phyloP scores from a whole-genome alignment of 2,888 invertebrate genomes.

The Sesamia inferens region DNA sequence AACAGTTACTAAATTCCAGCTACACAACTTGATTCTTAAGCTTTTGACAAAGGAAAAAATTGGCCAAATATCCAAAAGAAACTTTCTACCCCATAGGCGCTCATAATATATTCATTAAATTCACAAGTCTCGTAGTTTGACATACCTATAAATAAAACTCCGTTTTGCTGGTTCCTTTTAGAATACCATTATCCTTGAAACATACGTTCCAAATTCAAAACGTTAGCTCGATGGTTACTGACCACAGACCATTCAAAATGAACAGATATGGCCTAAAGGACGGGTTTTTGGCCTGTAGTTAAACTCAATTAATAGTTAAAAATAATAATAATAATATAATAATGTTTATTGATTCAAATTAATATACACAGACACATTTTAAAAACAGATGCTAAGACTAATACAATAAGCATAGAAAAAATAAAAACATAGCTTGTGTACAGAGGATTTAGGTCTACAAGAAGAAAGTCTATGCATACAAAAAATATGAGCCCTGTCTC shows the following conservation, averaged over 20 bases:
- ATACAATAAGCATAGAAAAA: too few relatives aligned
- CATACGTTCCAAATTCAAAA: conserved; percentile 67
- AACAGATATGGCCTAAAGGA: not conserved
- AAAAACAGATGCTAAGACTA: too few relatives aligned
- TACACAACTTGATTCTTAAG: not conserved
- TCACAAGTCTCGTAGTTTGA: conserved; percentile 15
- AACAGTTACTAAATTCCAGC: conserved; percentile 1
- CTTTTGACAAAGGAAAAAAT: conserved; percentile 19
- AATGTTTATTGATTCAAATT: too few relatives aligned
- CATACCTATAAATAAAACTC: conserved; percentile 54
- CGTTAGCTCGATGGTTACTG: conserved; percentile 56
- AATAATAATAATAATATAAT: too few relatives aligned
- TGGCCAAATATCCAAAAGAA: conserved; percentile 6
- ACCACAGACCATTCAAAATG: conserved; percentile 42
- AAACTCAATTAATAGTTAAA: too few relatives aligned
- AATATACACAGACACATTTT: too few relatives aligned
- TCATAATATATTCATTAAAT: conserved; percentile 29
- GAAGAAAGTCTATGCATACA: too few relatives aligned
- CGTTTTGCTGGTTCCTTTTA: conserved; percentile 47
- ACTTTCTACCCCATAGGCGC: not conserved
- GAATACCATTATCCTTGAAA: conserved; percentile 63
- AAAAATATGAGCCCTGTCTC: too few relatives aligned
- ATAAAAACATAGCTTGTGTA: too few relatives aligned
- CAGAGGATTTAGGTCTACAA: too few relatives aligned
- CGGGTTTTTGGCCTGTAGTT: too few relatives aligned